Evolutionary conservation across 2,888 invertebrate genomes (phyloP).

Genomic region (Syritta pipiens): DNA sequence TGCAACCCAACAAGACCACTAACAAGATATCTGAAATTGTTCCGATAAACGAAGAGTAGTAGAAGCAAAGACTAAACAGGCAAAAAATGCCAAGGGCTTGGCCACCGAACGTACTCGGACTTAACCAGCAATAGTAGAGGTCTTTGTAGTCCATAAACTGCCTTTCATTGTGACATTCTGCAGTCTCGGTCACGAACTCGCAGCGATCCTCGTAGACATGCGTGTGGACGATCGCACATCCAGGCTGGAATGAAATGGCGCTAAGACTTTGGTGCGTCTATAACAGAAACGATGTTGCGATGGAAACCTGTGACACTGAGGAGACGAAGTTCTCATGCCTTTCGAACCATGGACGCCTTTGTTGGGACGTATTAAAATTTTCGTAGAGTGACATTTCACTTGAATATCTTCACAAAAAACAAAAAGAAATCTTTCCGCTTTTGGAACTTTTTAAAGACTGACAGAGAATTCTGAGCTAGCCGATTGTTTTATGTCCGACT

Average conservation of each 20-base stretch:
- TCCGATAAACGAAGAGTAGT: conserved; percentile 81
- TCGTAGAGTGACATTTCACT: conserved; percentile 18
- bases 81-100: conserved; percentile 48
- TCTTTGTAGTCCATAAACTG: conserved; percentile 77
- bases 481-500: too few species aligned
- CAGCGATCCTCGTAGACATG: conserved; percentile 75
- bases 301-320: conserved; percentile 9
- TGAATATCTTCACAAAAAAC: too few species aligned
- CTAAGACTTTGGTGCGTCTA: too few species aligned
- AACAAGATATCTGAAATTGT: conserved; percentile 83
- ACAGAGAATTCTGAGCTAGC: too few species aligned
- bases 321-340: conserved; percentile 53
- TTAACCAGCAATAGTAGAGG: conserved; percentile 77
- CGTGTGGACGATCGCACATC: conserved; percentile 77
- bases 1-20: too few species aligned
- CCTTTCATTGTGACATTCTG: conserved; percentile 73
- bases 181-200: conserved; percentile 74
- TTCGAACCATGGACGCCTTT: conserved; percentile 30
- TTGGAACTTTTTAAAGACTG: too few species aligned
- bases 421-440: too few species aligned
- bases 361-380: conserved; percentile 47
- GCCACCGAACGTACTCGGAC: conserved; percentile 70
- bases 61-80: conserved; percentile 71
- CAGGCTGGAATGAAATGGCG: conserved; percentile 62
- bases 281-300: conserved; percentile 43